Evolutionary conservation across 2,797 vertebrate species (phyloP), one percentile per base, ranked within the genome.

Genomic region (Bovichtus diacanthus): DNA sequence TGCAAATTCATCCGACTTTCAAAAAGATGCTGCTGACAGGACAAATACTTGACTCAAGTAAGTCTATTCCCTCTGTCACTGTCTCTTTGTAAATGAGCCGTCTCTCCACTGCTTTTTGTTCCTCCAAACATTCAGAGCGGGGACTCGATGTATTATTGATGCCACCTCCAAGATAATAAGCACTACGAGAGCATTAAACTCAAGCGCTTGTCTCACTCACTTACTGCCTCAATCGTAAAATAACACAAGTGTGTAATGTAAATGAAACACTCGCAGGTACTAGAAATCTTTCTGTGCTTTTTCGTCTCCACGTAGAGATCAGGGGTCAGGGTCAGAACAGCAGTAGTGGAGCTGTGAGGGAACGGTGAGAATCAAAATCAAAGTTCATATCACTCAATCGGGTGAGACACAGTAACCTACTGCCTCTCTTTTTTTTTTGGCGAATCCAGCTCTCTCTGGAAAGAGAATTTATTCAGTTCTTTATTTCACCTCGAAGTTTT

Each of bases 1-100:
- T 74, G 51, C 58, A 80, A 69, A 81, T 71, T 39, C 55, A 75
- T 81, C 62, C 56, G 78, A 29, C 69, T 80, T 78, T 76, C 9
- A 54, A 43, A 80, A 74, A 75, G 61, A 65, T 66, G 67, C 72
- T 74, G 44, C 41, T 71, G 59, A 78, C 59, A 63, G 58, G 54
- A 58, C 71, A 79, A 80, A 83, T 36, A 71, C 65, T 58, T 31
- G 56, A 72, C 69, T 61, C 31, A 9, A 34, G 56, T 36, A 46
- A 55, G 38, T 60, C 43, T 81, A 29, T 76, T 84, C 51, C 39
- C 31, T 66, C 62, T 56, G 31, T 61, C 51, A 6, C 50, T 51
- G 31, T 61, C 23, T 66, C 39, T 74, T 47, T 72, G 53, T 74
- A 76, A 77, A 61, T 70, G 68, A 68, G 43, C n/a, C 58, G 46